A percentile compares a stretch with the other conserved stretches of the same genome.
phyloP scores from a whole-genome alignment of 1,140 invertebrate genomes.

The Bombus huntii region DNA sequence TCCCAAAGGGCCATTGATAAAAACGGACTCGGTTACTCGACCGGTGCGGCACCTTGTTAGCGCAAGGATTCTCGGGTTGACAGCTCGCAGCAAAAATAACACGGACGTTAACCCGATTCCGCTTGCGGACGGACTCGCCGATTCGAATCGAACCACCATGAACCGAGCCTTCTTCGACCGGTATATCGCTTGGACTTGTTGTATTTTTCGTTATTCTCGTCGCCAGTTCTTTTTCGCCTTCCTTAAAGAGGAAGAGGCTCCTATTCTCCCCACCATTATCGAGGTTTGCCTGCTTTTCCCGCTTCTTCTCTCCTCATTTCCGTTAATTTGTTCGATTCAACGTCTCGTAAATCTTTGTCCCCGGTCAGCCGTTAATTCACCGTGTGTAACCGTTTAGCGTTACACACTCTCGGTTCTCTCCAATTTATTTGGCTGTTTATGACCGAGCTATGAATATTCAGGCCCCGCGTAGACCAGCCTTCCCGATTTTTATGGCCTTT shows the following conservation, averaged over 20 bases:
- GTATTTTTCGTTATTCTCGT: too few relatives aligned
- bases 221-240: too few relatives aligned
- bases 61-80: conserved; percentile 78
- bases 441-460: conserved; percentile 49
- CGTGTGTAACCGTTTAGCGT: conserved; percentile 41
- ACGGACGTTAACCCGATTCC: conserved; percentile 79
- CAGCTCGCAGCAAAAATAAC: conserved; percentile 78
- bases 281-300: not conserved
- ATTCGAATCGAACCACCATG: not conserved
- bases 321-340: conserved; percentile 43
- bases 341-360: conserved; percentile 38
- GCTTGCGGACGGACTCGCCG: conserved; percentile 18
- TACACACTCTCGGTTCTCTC: conserved; percentile 42
- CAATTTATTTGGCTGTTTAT: conserved; percentile 50
- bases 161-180: not conserved
- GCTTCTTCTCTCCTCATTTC: not conserved
- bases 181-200: not conserved
- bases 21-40: conserved; percentile 72
- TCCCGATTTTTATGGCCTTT: conserved; percentile 25
- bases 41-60: conserved; percentile 82
- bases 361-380: conserved; percentile 7
- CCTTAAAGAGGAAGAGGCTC: too few relatives aligned
- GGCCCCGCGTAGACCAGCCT: not conserved
- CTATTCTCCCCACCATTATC: too few relatives aligned
- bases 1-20: conserved; percentile 77